Evolutionary conservation across 2,888 invertebrate genomes (phyloP), one percentile per base, ranked within the genome.

Genomic region (Corbicula japonica): DNA sequence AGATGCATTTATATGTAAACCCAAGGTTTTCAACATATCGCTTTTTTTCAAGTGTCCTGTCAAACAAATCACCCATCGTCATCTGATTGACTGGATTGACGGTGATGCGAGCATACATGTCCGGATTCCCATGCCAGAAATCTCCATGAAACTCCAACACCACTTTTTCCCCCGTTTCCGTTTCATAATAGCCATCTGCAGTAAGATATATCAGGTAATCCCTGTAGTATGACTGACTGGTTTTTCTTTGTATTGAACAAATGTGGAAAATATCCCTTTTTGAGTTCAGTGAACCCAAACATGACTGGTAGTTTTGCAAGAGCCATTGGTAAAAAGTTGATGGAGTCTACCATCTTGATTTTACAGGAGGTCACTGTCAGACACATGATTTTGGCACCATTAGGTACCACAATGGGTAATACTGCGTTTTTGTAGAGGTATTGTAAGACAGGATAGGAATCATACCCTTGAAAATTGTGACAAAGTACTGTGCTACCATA

Each of bases 381-480:
- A n/a, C n/a, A n/a, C n/a, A n/a, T n/a, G n/a, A 41, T 41, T 10
- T 41, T 41, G 18, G 41, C 41, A 10, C 41, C 41, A 41, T 58
- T 58, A 15, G 58, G 58, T 28, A 58, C 21, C 8, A 58, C 58
- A 26, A 8, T 58, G 12, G 58, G 58, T 18, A 58, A 23, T 26
- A 58, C 28, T 30, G 28, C 58, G 28, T 58, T 58, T 32, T 18
- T 26, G 58, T 58, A 58, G 28, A 58, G 32, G 21, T 58, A 32
- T 18, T 58, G 10, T 15, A 58, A 32, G 12, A 58, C 21, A 30
- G 58, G 58, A 30, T 18, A 58, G 12, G 58, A 58, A 21, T 58
- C 58, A 32, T 58, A 58, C 15, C 58, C 58, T 30, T 58, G 12
- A 23, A 58, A 58, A 21, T 58, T 58, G 28, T 58, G 58, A 32